Percentiles rank a stretch among this genome's conserved stretches.
phyloP scores from a whole-genome alignment of 2,113 vertebrate genomes.

The Aphyosemion australe region DNA sequence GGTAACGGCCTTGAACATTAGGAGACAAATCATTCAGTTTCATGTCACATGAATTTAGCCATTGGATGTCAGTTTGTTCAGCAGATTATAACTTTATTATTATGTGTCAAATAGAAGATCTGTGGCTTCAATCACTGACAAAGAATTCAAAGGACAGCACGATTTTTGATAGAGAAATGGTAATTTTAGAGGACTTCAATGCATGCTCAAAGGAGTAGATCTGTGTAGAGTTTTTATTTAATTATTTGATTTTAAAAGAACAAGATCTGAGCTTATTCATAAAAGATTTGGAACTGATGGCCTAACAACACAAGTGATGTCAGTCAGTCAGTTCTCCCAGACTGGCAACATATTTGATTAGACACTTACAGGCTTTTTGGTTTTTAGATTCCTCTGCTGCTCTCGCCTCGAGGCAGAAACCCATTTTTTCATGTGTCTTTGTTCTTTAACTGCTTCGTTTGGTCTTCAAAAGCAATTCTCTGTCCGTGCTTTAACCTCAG shows the following conservation, averaged over 20 bases:
- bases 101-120: neutral
- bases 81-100: no score
- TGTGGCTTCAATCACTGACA: neutral
- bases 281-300: slow-evolving; percentile 1
- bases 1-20: no score
- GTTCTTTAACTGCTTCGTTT: slow-evolving; percentile 12
- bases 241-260: neutral
- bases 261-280: neutral
- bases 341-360: slow-evolving; percentile 26
- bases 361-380: slow-evolving; percentile 29
- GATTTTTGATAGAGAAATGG: neutral
- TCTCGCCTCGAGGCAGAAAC: slow-evolving; percentile 25
- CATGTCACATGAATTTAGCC: no score
- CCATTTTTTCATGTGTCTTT: slow-evolving; percentile 6
- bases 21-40: no score
- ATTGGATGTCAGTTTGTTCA: no score
- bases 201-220: neutral
- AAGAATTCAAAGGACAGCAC: neutral
- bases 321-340: slow-evolving; percentile 10
- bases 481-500: slow-evolving; percentile 2
- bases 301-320: neutral
- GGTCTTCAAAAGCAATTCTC: slow-evolving; percentile 10
- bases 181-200: neutral
- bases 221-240: neutral
- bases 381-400: slow-evolving; percentile 14